Conservation (phyloP, 2,888 invertebrate species). For the Oscheius sp. region DNA sequence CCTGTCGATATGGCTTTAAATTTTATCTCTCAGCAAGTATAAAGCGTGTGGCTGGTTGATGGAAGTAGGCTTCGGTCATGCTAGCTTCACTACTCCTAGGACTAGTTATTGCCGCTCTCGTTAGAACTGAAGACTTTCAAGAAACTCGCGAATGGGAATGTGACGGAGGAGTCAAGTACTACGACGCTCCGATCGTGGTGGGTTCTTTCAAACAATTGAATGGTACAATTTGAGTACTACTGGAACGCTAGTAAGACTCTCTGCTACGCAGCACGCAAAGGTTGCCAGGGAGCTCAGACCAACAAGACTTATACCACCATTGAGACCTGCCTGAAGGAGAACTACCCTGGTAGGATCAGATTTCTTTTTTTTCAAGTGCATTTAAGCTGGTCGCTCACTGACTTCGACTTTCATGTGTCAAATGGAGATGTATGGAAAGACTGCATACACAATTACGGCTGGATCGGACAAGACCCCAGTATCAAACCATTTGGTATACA, state of each 20-base stretch:
- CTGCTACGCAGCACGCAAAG: constrained; percentile 9
- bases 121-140: not conserved
- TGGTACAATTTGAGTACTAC: constrained; percentile 1
- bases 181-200: constrained; percentile 18
- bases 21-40: constrained; percentile 11
- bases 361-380: not conserved
- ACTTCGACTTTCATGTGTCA: constrained; percentile 20
- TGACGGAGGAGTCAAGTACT: constrained; percentile 19
- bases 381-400: constrained; percentile 14
- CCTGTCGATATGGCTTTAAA: constrained; percentile 10
- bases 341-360: not conserved
- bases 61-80: constrained; percentile 11
- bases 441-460: not conserved
- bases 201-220: not conserved
- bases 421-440: not conserved
- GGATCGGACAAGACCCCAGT: not conserved
- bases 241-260: constrained; percentile 11
- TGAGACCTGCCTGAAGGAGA: constrained; percentile 5
- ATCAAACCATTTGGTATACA: not conserved
- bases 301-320: not conserved
- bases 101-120: not conserved
- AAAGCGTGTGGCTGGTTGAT: not conserved
- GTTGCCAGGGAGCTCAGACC: not conserved
- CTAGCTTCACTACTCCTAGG: not conserved
- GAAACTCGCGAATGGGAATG: constrained; percentile 18